Conservation (phyloP, 2,888 invertebrate species). For the Acleris holmiana region DNA sequence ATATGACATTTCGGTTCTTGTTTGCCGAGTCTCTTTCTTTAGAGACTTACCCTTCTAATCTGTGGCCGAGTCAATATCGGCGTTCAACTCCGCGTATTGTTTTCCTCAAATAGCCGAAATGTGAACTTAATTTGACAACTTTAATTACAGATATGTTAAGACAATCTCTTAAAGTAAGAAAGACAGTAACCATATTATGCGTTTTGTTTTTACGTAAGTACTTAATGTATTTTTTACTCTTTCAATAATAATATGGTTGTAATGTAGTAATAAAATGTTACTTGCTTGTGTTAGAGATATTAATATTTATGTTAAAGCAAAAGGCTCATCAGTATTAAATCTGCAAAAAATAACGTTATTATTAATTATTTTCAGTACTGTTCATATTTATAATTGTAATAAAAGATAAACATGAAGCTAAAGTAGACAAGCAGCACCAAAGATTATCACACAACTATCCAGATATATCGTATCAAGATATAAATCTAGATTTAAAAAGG, state of each 20-base stretch:
- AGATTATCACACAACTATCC: constrained; percentile 50
- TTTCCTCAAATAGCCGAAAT: constrained; percentile 48
- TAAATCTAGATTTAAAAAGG: constrained; percentile 57
- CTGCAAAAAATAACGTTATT: not conserved
- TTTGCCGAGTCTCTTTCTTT: too few species aligned
- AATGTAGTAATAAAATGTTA: too few species aligned
- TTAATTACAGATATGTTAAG: constrained; percentile 74
- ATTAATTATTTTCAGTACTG: constrained; percentile 58
- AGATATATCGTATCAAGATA: constrained; percentile 58
- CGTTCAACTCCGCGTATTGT: constrained; percentile 2
- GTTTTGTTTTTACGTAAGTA: constrained; percentile 70
- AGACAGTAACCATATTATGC: constrained; percentile 67
- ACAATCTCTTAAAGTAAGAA: constrained; percentile 73
- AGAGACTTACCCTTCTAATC: too few species aligned
- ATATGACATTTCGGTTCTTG: too few species aligned
- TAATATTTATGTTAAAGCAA: too few species aligned
- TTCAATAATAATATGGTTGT: not conserved
- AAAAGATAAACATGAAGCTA: constrained; percentile 53
- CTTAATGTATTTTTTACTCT: not conserved
- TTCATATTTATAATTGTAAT: constrained; percentile 65
- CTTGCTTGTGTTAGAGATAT: too few species aligned
- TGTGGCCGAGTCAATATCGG: constrained; percentile 13
- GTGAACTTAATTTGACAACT: constrained; percentile 53
- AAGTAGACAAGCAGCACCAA: constrained; percentile 50
- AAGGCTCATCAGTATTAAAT: too few species aligned